These are phyloP conservation scores for Cosmopolites sordidus DNA, from an alignment of 2,888 invertebrate genomes.

Conservation along the genomic window DNA sequence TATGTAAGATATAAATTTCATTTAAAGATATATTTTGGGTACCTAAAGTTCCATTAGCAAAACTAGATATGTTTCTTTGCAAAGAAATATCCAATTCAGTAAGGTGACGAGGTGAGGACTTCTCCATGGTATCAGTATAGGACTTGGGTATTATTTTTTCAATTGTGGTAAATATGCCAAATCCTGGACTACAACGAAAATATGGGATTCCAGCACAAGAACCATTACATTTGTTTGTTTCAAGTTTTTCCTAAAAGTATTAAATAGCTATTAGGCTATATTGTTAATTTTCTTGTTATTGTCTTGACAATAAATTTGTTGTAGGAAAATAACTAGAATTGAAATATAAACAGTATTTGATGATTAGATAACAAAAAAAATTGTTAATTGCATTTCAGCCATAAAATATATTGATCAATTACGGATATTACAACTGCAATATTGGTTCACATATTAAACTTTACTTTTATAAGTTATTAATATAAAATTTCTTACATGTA, in stretches of 20 bases:
- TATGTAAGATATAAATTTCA: neutral
- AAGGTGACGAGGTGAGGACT: slow-evolving; percentile 17
- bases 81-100: slow-evolving; percentile 32
- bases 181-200: slow-evolving; percentile 44
- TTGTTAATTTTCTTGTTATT: too few relatives aligned
- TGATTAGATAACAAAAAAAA: too few relatives aligned
- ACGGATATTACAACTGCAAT: too few relatives aligned
- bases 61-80: slow-evolving; percentile 33
- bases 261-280: too few relatives aligned
- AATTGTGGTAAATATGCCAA: slow-evolving; percentile 46
- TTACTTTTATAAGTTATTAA: too few relatives aligned
- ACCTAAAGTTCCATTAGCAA: slow-evolving; percentile 27
- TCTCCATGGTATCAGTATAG: slow-evolving; percentile 17
- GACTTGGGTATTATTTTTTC: slow-evolving; percentile 40
- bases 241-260: slow-evolving; percentile 38
- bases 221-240: slow-evolving; percentile 44
- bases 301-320: too few relatives aligned
- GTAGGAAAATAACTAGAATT: too few relatives aligned
- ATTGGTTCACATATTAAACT: too few relatives aligned
- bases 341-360: too few relatives aligned
- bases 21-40: neutral
- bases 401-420: too few relatives aligned
- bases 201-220: slow-evolving; percentile 44
- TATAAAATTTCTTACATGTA: slow-evolving; percentile 52
- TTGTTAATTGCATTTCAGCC: too few relatives aligned